Conservation (phyloP, 2,797 vertebrate genomes). For the Lindbergichthys nudifrons region DNA sequence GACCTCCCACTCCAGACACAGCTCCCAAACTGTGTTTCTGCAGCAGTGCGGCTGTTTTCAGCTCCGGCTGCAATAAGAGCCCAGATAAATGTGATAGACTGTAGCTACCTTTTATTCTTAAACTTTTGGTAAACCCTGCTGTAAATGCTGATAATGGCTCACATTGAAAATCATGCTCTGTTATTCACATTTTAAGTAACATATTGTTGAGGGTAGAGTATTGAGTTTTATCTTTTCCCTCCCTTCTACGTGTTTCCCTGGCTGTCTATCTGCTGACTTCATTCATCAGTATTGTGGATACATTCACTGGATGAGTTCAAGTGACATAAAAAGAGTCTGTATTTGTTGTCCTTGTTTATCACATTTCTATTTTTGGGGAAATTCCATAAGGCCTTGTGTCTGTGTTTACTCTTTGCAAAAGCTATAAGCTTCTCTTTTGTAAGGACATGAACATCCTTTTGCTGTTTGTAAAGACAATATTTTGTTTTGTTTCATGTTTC, state of each 20-base stretch:
- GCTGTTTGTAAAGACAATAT: neutral
- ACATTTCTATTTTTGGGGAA: neutral
- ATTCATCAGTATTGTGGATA: neutral
- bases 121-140: neutral
- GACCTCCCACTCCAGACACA: constrained; percentile 10
- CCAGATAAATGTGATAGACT: neutral
- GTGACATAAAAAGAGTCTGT: neutral
- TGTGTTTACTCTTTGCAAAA: neutral
- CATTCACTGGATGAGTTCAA: constrained; percentile 1
- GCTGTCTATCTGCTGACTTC: neutral
- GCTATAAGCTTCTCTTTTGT: neutral
- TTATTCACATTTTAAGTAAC: neutral
- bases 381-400: neutral
- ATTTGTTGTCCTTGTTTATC: neutral
- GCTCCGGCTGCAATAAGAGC: neutral
- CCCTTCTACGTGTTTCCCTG: neutral
- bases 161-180: neutral
- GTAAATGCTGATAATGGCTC: neutral
- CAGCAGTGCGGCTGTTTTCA: constrained; percentile 1
- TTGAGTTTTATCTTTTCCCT: neutral
- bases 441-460: neutral
- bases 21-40: constrained; percentile 11
- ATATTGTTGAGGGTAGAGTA: no score
- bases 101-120: neutral
- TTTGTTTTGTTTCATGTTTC: no score